A percentile compares a stretch with the other conserved stretches of the same genome.
Evolutionary conservation across 37 sponge, comb jelly and placozoan genomes (phyloP).

Genomic region (Petrosia ficiformis): DNA sequence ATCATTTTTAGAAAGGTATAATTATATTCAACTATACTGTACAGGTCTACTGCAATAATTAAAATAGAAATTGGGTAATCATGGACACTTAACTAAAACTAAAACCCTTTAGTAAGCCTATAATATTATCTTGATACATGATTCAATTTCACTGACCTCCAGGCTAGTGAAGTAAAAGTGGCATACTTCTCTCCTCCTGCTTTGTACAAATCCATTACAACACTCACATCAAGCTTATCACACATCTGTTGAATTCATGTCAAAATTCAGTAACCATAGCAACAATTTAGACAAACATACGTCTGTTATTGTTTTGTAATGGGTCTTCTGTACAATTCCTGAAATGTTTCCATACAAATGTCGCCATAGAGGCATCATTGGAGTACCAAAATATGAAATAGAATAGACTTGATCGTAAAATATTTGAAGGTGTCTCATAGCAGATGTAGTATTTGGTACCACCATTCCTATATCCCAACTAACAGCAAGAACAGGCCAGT

Average conservation of each 20-base stretch:
- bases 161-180: conserved; percentile 62
- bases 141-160: no score
- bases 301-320: not conserved
- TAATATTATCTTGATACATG: no score
- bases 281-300: not conserved
- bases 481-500: conserved; percentile 68
- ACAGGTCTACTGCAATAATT: no score
- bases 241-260: conserved; percentile 11
- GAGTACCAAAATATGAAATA: conserved; percentile 65
- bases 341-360: conserved; percentile 16
- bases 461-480: conserved; percentile 68
- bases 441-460: not conserved
- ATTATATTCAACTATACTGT: no score
- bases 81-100: no score
- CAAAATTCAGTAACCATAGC: not conserved
- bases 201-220: conserved; percentile 14
- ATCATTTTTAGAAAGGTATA: no score
- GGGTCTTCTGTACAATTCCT: not conserved
- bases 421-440: conserved; percentile 13
- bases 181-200: conserved; percentile 62
- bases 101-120: no score
- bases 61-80: no score
- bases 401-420: conserved; percentile 64
- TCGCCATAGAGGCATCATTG: conserved; percentile 62
- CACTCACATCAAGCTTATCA: conserved; percentile 15